Conservation (phyloP, 2,797 vertebrate species). For the Gymnopithys bicolor region DNA sequence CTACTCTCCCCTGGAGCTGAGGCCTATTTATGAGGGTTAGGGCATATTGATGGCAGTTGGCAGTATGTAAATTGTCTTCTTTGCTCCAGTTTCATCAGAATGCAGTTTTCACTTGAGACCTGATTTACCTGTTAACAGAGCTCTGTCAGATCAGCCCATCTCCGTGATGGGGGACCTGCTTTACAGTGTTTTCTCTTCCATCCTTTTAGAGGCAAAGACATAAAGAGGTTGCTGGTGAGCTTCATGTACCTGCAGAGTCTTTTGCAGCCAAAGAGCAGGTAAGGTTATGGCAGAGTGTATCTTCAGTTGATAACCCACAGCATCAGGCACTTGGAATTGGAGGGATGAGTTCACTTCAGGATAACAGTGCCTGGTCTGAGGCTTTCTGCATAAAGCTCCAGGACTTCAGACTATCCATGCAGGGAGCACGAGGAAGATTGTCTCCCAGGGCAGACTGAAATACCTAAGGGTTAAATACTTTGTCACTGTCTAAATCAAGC, state of each 20-base stretch:
- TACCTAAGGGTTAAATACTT: background rate
- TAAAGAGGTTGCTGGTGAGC: constrained; percentile 94
- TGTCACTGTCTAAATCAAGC: background rate
- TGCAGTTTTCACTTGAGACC: background rate
- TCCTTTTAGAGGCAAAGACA: constrained; percentile 89
- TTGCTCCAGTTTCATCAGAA: background rate
- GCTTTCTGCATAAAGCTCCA: background rate
- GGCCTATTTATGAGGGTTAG: background rate
- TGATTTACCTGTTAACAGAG: background rate
- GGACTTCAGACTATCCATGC: background rate
- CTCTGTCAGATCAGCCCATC: background rate
- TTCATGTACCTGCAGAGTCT: constrained; percentile 98
- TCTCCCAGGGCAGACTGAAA: background rate
- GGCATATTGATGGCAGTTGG: background rate
- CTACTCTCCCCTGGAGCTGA: background rate
- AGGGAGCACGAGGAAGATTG: background rate
- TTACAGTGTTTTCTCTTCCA: background rate
- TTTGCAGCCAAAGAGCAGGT: constrained; percentile 97
- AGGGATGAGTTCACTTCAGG: background rate
- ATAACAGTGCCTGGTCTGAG: background rate
- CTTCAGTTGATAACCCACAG: background rate
- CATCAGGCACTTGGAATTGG: background rate
- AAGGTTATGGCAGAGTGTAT: background rate
- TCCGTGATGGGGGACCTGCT: background rate
- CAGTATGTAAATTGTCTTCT: background rate